Evolutionary conservation across 2,113 vertebrate species (phyloP).

Genomic region (Myotis lucifugus): DNA sequence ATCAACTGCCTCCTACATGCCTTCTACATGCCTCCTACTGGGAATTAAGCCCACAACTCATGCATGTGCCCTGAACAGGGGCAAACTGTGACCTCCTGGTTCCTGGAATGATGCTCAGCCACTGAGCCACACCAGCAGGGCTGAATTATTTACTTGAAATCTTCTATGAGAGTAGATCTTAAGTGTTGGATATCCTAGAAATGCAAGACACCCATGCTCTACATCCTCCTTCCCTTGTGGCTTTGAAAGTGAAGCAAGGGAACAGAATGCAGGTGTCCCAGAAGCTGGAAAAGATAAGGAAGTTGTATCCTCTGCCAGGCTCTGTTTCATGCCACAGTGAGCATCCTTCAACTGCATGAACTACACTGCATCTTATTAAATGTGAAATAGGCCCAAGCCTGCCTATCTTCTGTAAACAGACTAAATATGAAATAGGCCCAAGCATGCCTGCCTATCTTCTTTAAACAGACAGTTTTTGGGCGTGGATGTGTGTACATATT

Average conservation of each 20-base stretch:
- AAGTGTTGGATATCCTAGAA: constrained; percentile 38
- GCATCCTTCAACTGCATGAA: background rate
- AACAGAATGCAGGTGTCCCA: background rate
- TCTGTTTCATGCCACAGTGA: background rate
- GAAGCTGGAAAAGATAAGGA: background rate
- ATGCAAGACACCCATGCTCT: background rate
- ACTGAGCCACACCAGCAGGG: too few relatives aligned
- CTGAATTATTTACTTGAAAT: too few relatives aligned
- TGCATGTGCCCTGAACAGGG: too few relatives aligned
- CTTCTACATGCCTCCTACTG: too few relatives aligned
- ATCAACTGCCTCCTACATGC: too few relatives aligned
- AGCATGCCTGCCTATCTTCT: background rate
- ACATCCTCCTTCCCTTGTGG: background rate
- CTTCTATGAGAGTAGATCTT: too few relatives aligned
- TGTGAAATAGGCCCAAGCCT: background rate
- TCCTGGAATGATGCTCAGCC: too few relatives aligned
- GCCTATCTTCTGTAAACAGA: background rate
- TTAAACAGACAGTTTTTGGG: constrained; percentile 7
- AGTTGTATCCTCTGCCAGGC: background rate
- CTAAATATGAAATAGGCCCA: background rate
- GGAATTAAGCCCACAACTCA: too few relatives aligned
- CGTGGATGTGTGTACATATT: too few relatives aligned
- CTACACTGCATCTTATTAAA: background rate
- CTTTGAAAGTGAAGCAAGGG: background rate
- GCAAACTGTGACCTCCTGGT: too few relatives aligned